Conservation (phyloP, 2,797 vertebrate genomes). For the Gymnocypris eckloni region DNA sequence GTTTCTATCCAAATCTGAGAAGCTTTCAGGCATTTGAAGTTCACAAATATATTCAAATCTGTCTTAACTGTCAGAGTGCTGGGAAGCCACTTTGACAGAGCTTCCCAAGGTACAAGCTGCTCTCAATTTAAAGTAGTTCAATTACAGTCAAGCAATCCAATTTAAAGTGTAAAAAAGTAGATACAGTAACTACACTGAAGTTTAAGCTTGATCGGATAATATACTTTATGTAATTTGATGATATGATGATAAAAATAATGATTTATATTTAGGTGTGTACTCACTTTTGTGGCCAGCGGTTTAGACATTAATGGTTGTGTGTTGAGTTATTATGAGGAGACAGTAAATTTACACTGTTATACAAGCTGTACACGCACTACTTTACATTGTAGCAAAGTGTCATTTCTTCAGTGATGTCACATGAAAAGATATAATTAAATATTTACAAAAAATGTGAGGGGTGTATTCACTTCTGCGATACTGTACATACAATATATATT, state of each 20-base stretch:
- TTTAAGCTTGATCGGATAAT: background rate
- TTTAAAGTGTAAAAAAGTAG: background rate
- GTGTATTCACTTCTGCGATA: too few species aligned
- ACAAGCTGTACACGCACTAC: too few species aligned
- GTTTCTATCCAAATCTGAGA: background rate
- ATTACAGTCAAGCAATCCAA: background rate
- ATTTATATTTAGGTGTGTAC: background rate
- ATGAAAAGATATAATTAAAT: too few species aligned
- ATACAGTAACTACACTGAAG: background rate
- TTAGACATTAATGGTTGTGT: too few species aligned
- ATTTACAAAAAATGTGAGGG: too few species aligned
- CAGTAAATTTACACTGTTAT: too few species aligned
- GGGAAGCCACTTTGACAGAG: background rate
- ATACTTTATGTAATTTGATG: background rate
- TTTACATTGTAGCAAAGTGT: too few species aligned
- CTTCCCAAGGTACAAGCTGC: background rate
- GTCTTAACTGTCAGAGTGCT: background rate
- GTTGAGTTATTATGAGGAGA: too few species aligned
- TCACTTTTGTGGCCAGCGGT: too few species aligned
- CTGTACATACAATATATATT: too few species aligned
- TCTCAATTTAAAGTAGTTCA: background rate
- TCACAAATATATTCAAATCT: background rate
- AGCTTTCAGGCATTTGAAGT: background rate
- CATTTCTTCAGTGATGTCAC: too few species aligned
- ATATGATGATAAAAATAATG: background rate